A percentile compares a stretch with the other conserved stretches of the same genome.
Conservation (phyloP, 2,113 vertebrate genomes). For the Trogon melanurus region DNA sequence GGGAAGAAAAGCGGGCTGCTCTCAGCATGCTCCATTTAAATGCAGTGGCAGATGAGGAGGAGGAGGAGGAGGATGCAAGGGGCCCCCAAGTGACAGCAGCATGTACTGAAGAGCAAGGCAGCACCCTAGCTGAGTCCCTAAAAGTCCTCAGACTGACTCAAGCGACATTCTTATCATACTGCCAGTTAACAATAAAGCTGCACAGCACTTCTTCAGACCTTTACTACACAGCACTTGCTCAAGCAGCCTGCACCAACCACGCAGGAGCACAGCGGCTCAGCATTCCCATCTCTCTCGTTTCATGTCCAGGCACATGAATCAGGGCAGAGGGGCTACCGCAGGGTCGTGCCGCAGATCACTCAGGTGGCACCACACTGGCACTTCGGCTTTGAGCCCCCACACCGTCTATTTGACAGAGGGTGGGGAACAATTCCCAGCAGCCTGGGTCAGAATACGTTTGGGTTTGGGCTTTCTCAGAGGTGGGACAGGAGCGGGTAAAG, state of each 20-base stretch:
- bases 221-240: not conserved
- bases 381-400: not conserved
- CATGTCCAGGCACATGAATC: not conserved
- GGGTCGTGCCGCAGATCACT: not conserved
- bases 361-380: accelerated
- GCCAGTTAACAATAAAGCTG: accelerated
- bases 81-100: not conserved
- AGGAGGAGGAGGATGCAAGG: not conserved
- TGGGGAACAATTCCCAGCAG: not conserved
- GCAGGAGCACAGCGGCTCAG: not conserved
- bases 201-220: not conserved
- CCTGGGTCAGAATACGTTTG: not conserved
- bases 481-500: not conserved
- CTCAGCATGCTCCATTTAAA: not conserved
- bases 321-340: not conserved
- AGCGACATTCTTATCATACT: not conserved
- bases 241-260: accelerated
- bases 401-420: too few species aligned
- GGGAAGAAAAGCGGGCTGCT: not conserved
- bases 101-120: not conserved
- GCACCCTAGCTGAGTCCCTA: not conserved
- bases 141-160: not conserved
- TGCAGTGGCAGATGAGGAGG: not conserved
- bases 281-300: not conserved
- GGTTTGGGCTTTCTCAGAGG: not conserved